Base-by-base conservation (phyloP, 2,888 invertebrate species). In the Polyommatus icarus region DNA sequence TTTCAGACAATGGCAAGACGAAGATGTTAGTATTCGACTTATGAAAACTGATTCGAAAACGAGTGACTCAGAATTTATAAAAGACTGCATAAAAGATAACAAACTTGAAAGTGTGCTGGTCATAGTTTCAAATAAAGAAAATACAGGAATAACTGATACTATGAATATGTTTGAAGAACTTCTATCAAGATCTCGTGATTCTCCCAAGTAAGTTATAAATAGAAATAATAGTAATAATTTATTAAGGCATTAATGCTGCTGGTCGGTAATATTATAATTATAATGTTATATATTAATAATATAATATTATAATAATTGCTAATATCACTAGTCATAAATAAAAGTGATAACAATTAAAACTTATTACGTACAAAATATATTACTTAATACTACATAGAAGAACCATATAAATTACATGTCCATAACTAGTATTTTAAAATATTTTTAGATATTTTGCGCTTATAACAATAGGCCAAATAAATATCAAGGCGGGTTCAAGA, bases 391-490 rank as follows among this genome's bases (percentile, higher is more conserved):
- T 46, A 46, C 46, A 1, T 10, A 40, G 40, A 46, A 46, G 46
- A 46, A 46, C 46, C 46, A 10, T 46, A 46, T 3, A 46, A 46
- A 46, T 46, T 46, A 46, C 10, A 3, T 46, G 46, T 46, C 3
- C 0, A 3, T 46, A 46, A 46, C 46, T 18, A 54, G 3, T 54
- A 18, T 54, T 54, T 54, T 54, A 4, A 76, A 12, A 29, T 29
- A 36, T 15, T 76, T 76, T 71, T 18, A 76, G 76, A 29, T 76
- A 46, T 24, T 76, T 46, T n/a, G 76, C 71, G 24, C 18, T 76
- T 8, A 67, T 76, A 24, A 76, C 15, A 20, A 8, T 40, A 15
- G 40, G n/a, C 20, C 24, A 76, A 5, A 8, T 8, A 8, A 40
- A 72, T n/a, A 40, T 5, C 6, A 15, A 46, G 5, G 18, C 18